Evolutionary conservation across 1,140 invertebrate species (phyloP), one percentile per base, ranked within the genome.

Genomic region (Antheraea pernyi): DNA sequence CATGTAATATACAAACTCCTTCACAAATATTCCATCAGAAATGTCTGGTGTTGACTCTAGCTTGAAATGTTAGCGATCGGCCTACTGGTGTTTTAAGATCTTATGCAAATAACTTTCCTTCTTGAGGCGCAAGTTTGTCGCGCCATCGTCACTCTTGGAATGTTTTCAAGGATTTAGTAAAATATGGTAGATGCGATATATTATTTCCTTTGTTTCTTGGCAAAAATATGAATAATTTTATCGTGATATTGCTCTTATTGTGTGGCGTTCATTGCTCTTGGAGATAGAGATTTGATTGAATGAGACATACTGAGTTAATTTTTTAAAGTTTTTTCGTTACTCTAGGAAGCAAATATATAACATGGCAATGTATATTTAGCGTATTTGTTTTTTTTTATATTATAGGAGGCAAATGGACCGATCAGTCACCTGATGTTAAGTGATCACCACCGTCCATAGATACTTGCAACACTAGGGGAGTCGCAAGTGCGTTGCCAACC

Each of bases 51-150:
- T 86, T 86, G 80, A 85, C 82, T 85, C 75, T 64, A 63, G 74
- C 76, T 76, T 82, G 80, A 86, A 84, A 82, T 83, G 79, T 82
- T 71, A 78, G 76, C 78, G 82, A 88, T 88, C 84, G 81, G 74
- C 71, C 78, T 77, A 84, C 84, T 85, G 85, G 79, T 88, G 84
- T 88, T 86, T 86, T 88, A 84, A 88, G 85, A 88, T 86, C 85
- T 86, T 85, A 88, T 88, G 85, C 82, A 85, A 87, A 87, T 85
- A 85, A 65, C 74, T 77, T 75, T 68, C 75, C 63, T 72, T 70
- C 75, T 53, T 74, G 73, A 75, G 82, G 75, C 68, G 69, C 72
- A 79, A 85, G 76, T 84, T 85, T 83, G 78, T 85, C 81, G 80
- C 75, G 68, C 74, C 75, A 77, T 69, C 68, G 73, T 72, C 69